Evolutionary conservation across 2,888 invertebrate species (phyloP), one percentile per base, ranked within the genome.

Genomic region (Dendrolimus houi): DNA sequence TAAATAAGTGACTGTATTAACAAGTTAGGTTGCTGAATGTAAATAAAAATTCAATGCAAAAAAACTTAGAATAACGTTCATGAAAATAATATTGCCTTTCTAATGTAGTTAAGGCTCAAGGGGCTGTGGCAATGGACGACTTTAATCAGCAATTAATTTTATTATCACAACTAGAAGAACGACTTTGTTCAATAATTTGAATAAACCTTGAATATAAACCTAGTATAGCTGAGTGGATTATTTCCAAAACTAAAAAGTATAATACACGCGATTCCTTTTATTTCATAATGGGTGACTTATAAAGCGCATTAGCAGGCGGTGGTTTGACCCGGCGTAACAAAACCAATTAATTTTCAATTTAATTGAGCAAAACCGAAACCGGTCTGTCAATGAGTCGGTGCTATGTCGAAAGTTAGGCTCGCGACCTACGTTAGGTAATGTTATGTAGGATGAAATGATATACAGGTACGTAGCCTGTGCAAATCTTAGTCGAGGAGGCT

Each of bases 291-390:
- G 62, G 64, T 77, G 76, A 72, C 77, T 79, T 77, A 77, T 68
- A 77, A 77, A 81, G 77, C 79, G 79, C 71, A 76, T 75, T 81
- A 78, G 60, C 65, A 72, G 70, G 70, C 67, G 68, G 66, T 68
- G 64, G 69, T 60, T 65, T 77, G 79, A 82, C 78, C 79, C 75
- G 70, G 72, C 80, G 74, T 77, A 76, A 72, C 72, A 77, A 12
- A 74, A 81, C 74, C 76, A 85, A 87, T 83, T 83, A 81, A 81
- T 84, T 84, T 84, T 79, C 70, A 81, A 85, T 82, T 83, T 84
- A 83, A 85, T 85, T 83, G 78, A 78, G 77, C 78, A 77, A 81
- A 81, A 78, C 72, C 62, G 72, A 67, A 84, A 87, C 87, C 82
- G 85, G 87, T 87, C 77, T 65, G 62, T 67, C 70, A 79, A 76